Evolutionary conservation across 2,113 vertebrate genomes (phyloP).

Genomic region (Raja brachyura): DNA sequence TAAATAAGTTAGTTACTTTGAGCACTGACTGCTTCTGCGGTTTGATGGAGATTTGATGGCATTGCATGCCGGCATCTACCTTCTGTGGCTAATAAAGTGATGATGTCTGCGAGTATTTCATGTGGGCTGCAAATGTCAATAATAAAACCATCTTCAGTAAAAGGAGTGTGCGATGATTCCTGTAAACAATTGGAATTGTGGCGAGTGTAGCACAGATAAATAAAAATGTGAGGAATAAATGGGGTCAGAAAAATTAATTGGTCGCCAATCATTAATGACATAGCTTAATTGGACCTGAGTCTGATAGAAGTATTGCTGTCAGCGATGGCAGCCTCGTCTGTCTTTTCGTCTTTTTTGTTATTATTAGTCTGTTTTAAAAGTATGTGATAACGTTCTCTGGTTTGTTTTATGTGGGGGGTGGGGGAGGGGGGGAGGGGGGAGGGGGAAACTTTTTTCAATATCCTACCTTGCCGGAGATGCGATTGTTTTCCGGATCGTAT

Average conservation of each 20-base stretch:
- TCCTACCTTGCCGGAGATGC: no score
- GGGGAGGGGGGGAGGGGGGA: no score
- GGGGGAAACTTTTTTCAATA: no score
- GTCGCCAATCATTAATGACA: not conserved
- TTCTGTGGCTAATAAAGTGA: not conserved
- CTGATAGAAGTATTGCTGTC: not conserved
- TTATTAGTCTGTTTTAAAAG: no score
- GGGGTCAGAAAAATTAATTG: not conserved
- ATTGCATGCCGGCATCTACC: not conserved
- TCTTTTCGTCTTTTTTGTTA: no score
- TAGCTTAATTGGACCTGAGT: not conserved
- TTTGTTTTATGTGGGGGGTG: no score
- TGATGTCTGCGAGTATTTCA: not conserved
- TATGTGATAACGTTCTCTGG: no score
- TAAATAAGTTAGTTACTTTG: not conserved
- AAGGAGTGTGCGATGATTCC: not conserved
- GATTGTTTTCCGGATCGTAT: no score
- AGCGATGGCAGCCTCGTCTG: no score
- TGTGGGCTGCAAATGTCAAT: not conserved
- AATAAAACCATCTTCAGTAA: not conserved
- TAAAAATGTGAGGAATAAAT: not conserved
- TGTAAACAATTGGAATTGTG: not conserved
- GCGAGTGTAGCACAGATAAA: no score
- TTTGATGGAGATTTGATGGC: not conserved
- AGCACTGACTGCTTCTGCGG: not conserved